Evolutionary conservation across 1,140 invertebrate genomes (phyloP), one percentile per base, ranked within the genome.

Genomic region (Rhopalosiphum maidis): DNA sequence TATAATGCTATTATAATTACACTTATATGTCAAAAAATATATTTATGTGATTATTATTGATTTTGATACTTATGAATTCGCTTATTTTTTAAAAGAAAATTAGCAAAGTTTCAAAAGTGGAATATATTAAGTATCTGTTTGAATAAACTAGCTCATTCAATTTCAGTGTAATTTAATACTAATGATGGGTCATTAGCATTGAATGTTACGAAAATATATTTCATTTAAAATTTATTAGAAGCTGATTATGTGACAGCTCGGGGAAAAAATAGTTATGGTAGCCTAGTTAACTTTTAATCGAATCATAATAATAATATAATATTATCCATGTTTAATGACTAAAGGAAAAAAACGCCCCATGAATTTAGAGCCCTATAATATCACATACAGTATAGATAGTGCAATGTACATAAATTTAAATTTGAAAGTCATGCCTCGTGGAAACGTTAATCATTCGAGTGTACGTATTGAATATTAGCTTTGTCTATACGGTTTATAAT

Each of bases 261-360:
- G 15, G 60, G 5, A 77, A 77, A 68, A n/a, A 77, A 18, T 77
- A n/a, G 6, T n/a, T n/a, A n/a, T 77, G 5, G 30, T 3, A 77
- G 6, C 60, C 15, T 15, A 77, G 15, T 77, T 77, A 77, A 35
- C 15, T 77, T n/a, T n/a, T 77, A 77, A 77, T 77, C n/a, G 15
- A n/a, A 77, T 77, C 60, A 77, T 30, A 77, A 77, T 77, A 77
- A n/a, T 77, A 77, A n/a, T 77, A 77, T 77, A n/a, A 35, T 77
- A 77, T 77, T 77, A 77, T 77, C 60, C n/a, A n/a, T 15, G n/a
- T 77, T 77, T 35, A 77, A 77, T n/a, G 15, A 77, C 5, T n/a
- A 1, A 15, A 11, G 0, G 30, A 18, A n/a, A n/a, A 68, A 77
- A 77, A 77, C 30, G n/a, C 60, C 60, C 60, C 15, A 77, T 35